Conservation (phyloP, 1,140 invertebrate species). For the Megathymus violae region DNA sequence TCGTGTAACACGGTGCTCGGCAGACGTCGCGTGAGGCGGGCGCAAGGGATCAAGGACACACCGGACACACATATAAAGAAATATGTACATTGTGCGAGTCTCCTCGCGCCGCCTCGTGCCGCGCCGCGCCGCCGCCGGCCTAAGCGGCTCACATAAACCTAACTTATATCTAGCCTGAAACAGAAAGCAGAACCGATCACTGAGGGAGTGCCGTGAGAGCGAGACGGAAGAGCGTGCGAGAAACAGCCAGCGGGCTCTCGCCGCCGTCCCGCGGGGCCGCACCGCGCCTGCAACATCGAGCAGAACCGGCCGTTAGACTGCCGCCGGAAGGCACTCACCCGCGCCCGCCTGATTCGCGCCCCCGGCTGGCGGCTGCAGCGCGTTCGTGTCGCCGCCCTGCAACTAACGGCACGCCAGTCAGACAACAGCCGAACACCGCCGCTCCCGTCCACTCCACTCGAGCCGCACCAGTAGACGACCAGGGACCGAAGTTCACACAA, state of each 20-base stretch:
- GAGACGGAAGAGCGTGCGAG: too few relatives aligned
- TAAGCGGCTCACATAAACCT: constrained; percentile 62
- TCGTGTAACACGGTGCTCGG: too few relatives aligned
- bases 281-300: too few relatives aligned
- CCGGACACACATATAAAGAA: constrained; percentile 57
- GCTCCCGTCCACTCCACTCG: too few relatives aligned
- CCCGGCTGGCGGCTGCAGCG: not conserved
- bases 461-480: too few relatives aligned
- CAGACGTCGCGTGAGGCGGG: constrained; percentile 31
- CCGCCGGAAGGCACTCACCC: too few relatives aligned
- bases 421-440: too few relatives aligned
- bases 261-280: too few relatives aligned
- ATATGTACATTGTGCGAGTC: constrained; percentile 67
- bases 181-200: constrained; percentile 79
- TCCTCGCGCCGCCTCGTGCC: constrained; percentile 41
- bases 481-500: too few relatives aligned
- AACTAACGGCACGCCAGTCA: not conserved
- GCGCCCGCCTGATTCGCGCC: too few relatives aligned
- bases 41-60: constrained; percentile 37
- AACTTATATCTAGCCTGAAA: constrained; percentile 80
- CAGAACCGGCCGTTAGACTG: too few relatives aligned
- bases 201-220: constrained; percentile 48
- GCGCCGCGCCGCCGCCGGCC: constrained; percentile 48
- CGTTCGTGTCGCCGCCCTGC: not conserved
- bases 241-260: too few relatives aligned